Evolutionary conservation across 2,797 vertebrate species (phyloP).

Genomic region (Macropus fuliginosus): DNA sequence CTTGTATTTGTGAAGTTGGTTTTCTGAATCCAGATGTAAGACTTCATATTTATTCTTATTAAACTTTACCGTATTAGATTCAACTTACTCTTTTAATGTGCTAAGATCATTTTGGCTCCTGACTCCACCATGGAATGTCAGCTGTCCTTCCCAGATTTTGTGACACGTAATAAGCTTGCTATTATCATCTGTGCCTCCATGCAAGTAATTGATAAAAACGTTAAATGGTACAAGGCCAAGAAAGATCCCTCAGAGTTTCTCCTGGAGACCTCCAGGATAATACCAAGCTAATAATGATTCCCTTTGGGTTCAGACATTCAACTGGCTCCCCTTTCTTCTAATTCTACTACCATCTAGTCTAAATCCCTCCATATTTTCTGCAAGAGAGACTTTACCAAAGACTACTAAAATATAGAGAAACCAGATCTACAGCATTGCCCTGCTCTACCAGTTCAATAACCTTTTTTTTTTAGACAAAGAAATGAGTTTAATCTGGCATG

Average conservation of each 20-base stretch:
- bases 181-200: background rate
- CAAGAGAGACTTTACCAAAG: background rate
- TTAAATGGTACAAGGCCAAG: background rate
- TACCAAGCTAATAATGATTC: background rate
- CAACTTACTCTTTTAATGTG: background rate
- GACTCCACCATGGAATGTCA: no score
- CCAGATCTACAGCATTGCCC: background rate
- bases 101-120: background rate
- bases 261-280: background rate
- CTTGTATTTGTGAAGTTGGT: background rate
- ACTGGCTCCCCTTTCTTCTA: background rate
- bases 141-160: background rate
- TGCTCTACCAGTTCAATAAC: background rate
- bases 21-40: background rate
- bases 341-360: background rate
- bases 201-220: background rate
- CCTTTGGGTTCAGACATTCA: background rate
- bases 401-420: background rate
- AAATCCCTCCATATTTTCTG: background rate
- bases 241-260: background rate
- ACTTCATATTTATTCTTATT: background rate
- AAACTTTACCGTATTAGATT: background rate
- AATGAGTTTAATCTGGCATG: background rate
- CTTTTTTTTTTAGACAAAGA: background rate
- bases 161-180: background rate